A percentile compares a stretch with the other conserved stretches of the same genome.
phyloP scores from a whole-genome alignment of 2,888 invertebrate species.

The Blera fallax region DNA sequence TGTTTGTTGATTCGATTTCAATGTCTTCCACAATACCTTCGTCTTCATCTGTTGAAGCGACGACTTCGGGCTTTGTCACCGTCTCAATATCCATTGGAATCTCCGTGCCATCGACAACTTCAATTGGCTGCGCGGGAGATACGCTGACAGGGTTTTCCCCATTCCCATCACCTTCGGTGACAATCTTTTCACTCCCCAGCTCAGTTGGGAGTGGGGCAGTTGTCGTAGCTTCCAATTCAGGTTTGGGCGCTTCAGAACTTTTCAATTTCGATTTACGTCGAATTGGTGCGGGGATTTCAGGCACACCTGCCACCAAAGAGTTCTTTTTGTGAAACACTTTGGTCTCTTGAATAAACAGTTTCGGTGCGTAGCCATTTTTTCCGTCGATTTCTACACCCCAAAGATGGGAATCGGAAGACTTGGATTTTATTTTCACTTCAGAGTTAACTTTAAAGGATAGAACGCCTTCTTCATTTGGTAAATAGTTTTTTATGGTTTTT shows the following conservation, averaged over 20 bases:
- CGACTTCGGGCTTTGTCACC: background rate
- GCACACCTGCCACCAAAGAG: constrained; percentile 80
- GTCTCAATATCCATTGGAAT: constrained; percentile 76
- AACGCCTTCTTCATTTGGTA: constrained; percentile 83
- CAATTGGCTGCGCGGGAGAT: constrained; percentile 76
- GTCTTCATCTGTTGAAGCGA: background rate
- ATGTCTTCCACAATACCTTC: constrained; percentile 18
- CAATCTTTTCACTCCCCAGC: constrained; percentile 73
- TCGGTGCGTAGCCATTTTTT: constrained; percentile 86
- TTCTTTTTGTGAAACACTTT: constrained; percentile 82
- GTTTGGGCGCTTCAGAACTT: constrained; percentile 39
- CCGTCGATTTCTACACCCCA: constrained; percentile 89
- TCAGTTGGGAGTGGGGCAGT: constrained; percentile 63
- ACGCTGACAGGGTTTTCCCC: constrained; percentile 39
- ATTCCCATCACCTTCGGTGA: constrained; percentile 47
- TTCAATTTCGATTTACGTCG: constrained; percentile 38
- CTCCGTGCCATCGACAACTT: constrained; percentile 87
- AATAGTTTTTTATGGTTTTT: constrained; percentile 84
- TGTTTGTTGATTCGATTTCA: background rate
- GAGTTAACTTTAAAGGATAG: constrained; percentile 85
- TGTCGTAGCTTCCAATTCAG: constrained; percentile 15
- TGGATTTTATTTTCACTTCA: constrained; percentile 86
- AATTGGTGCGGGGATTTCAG: constrained; percentile 73
- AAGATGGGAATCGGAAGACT: constrained; percentile 84
- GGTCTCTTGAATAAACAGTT: constrained; percentile 84